Evolutionary conservation across 2,888 invertebrate genomes (phyloP), one percentile per base, ranked within the genome.

Genomic region (Tridacna gigas): DNA sequence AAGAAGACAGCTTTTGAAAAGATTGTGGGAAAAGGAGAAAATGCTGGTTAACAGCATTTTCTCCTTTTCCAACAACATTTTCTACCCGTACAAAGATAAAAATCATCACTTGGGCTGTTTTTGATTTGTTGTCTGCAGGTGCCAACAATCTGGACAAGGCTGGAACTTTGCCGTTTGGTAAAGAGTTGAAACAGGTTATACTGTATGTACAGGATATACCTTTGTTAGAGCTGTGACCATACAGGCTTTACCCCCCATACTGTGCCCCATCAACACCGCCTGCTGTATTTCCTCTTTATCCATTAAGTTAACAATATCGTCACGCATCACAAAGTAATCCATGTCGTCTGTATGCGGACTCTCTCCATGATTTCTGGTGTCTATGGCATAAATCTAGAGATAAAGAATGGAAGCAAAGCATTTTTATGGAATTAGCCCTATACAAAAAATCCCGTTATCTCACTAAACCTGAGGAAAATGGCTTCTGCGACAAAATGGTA

Each of bases 361-460:
- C 86, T 98, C 98, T 0, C 99, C 99, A 95, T 99, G 99, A 95
- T 99, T 99, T 93, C 99, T 96, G 11, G 97, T 97, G 95, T 99
- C 99, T 51, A 98, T 96, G 11, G 97, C 96, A 85, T 97, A 96
- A 0, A 98, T 95, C 96, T 96, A 86, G 22, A 71, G 75, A n/a
- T 3, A 66, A 28, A 28, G 22, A 66, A 18, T 25, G 2, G 7
- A 4, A 37, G 37, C 37, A 37, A 37, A 37, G 7, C 3, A 7
- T 37, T 37, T 37, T 7, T 37, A 37, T 37, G 7, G 7, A 37
- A 37, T 37, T 37, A 37, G 37, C 37, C 7, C 37, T 37, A 4
- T 7, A 37, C 2, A 37, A 37, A 37, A 37, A 37, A 37, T 37
- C n/a, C n/a, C n/a, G n/a, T 37, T 37, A 37, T 37, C 37, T 37